Base-by-base conservation (phyloP, 2,113 vertebrate genomes). In the Coptodon bakossiorum region DNA sequence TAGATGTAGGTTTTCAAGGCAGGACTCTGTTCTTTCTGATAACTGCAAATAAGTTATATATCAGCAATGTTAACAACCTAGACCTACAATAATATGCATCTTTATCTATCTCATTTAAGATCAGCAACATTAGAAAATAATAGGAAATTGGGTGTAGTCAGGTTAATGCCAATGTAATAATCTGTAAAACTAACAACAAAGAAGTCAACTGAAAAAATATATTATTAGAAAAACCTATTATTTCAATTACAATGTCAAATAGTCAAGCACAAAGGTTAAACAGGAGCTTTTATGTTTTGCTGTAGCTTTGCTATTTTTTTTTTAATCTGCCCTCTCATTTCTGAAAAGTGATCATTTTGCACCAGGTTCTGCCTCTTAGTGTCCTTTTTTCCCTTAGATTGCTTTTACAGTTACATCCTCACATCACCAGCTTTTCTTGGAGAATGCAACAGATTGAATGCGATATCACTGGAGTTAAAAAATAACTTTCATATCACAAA, bases 21-120 rank as follows among this genome's bases (percentile, higher is more conserved):
- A 95, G 84, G 95, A 96, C 88, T 99, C 98, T 0, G 97, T 97
- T 90, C 97, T 97, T 80, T 99, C 98, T 81, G 96, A 98, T 89
- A 99, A 94, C 98, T 99, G 66, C 12, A 92, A 85, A 12, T 31
- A 52, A 34, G 27, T 78, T 19, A 78, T 34, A 78, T 78, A 78
- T 50, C 45, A 52, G 29, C 16, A 78, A 8, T 3, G 27, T 52
- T 52, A 52, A 52, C 17, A 8, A 40, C 31, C 6, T 29, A 56
- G 0, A 43, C 50, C 50, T 29, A 5, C 14, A 43, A 81, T 81
- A 40, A 81, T 29, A 40, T 19, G 6, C 6, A 29, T 57, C 9
- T 43, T 36, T 63, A 50, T 50, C 71, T n/a, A 31, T 50, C 43
- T 19, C 71, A 31, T 76, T 19, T 50, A 11, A 7, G 43, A 50